These are phyloP conservation scores for Sycon ciliatum DNA, from an alignment of 37 sponge, comb jelly and placozoan species.

Conservation along the genomic window DNA sequence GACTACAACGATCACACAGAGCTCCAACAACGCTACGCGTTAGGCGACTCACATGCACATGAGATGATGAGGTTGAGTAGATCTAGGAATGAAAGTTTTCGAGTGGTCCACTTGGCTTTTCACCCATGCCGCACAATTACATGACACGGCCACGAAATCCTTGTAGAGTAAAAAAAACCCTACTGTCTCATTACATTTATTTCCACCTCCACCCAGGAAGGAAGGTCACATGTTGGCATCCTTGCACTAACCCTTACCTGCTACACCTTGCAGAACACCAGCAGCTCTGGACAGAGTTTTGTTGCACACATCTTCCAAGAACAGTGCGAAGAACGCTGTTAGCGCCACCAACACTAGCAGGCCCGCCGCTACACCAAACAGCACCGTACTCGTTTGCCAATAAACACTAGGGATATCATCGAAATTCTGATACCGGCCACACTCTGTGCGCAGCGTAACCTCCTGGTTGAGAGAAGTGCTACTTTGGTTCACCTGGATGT, in stretches of 20 bases:
- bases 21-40: too few species aligned
- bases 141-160: too few species aligned
- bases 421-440: background rate
- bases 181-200: too few species aligned
- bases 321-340: background rate
- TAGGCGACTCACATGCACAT: too few species aligned
- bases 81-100: too few species aligned
- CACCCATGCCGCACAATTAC: too few species aligned
- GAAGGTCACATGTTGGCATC: too few species aligned
- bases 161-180: too few species aligned
- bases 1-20: too few species aligned
- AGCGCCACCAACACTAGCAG: slow-evolving; percentile 2
- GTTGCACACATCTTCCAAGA: background rate
- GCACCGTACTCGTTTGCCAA: background rate
- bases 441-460: background rate
- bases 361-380: background rate
- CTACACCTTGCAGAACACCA: background rate
- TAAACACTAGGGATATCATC: background rate
- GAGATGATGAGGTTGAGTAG: too few species aligned
- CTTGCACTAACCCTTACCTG: background rate
- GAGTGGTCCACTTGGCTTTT: too few species aligned
- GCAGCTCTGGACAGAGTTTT: background rate
- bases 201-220: too few species aligned
- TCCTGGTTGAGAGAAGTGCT: background rate
- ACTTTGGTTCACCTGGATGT: background rate